Evolutionary conservation across 2,888 invertebrate genomes (phyloP).

Genomic region (Baronia brevicornis): DNA sequence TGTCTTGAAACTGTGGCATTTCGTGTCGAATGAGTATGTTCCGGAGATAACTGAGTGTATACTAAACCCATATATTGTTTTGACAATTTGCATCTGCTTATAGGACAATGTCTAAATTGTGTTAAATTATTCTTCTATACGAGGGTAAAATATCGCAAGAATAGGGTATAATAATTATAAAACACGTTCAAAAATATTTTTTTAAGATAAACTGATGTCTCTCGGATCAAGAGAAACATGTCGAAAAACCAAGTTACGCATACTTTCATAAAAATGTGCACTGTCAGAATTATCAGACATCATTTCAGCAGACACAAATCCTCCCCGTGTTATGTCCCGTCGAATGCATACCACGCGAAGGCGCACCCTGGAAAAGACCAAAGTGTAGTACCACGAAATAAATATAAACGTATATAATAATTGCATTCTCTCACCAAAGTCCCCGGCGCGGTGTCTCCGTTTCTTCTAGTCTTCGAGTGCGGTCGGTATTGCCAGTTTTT

Average conservation of each 20-base stretch:
- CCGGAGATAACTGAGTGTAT: constrained; percentile 14
- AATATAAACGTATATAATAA: constrained; percentile 19
- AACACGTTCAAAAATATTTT: too few species aligned
- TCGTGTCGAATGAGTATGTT: constrained; percentile 21
- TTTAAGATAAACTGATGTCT: too few species aligned
- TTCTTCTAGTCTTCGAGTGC: constrained; percentile 18
- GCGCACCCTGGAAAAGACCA: constrained; percentile 60
- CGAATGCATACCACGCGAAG: constrained; percentile 12
- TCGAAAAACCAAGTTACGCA: too few species aligned
- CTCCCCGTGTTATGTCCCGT: constrained; percentile 7
- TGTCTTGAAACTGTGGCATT: neutral
- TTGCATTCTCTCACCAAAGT: constrained; percentile 33
- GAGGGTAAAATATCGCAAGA: too few species aligned
- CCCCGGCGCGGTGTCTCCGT: constrained; percentile 31
- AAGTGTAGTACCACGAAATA: constrained; percentile 59
- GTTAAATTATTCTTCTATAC: too few species aligned
- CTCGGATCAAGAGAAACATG: too few species aligned
- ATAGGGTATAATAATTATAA: too few species aligned
- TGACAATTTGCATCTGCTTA: constrained; percentile 1
- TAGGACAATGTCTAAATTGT: neutral
- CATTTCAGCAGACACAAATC: constrained; percentile 9
- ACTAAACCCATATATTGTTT: constrained; percentile 17
- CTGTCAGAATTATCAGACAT: neutral
- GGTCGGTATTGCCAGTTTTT: neutral
- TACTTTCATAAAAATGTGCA: too few species aligned